phyloP scores from a whole-genome alignment of 2,888 invertebrate genomes.

The Buathra laborator region DNA sequence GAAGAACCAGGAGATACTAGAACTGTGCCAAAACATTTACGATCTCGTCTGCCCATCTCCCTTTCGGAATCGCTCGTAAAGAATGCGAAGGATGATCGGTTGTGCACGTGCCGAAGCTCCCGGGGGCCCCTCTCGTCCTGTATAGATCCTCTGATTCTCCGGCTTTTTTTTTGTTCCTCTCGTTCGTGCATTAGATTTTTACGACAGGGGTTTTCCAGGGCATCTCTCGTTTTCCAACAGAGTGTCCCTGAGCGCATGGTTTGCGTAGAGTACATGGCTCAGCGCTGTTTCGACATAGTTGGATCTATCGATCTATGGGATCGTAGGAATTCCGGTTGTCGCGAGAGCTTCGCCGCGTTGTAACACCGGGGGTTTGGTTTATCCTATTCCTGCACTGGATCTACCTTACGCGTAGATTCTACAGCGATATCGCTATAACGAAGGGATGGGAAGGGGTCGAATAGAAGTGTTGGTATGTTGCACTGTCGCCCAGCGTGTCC shows the following conservation, averaged over 20 bases:
- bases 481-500: conserved; percentile 2
- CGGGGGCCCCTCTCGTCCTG: conserved; percentile 5
- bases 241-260: background rate
- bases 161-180: conserved; percentile 6
- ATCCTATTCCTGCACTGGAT: background rate
- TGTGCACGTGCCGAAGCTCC: conserved; percentile 18
- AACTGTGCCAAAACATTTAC: conserved; percentile 49
- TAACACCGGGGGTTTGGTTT: conserved; percentile 13
- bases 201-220: conserved; percentile 5
- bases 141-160: conserved; percentile 12
- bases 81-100: conserved; percentile 46
- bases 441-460: conserved; percentile 2
- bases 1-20: background rate
- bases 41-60: conserved; percentile 33
- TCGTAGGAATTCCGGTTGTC: conserved; percentile 37
- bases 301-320: conserved; percentile 49
- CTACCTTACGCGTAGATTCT: background rate
- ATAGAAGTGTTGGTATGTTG: background rate
- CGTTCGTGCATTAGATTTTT: conserved; percentile 36
- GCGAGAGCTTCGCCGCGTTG: conserved; percentile 28
- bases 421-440: background rate
- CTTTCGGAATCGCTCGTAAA: conserved; percentile 41
- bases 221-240: background rate
- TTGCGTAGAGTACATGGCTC: conserved; percentile 18
- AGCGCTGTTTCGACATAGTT: conserved; percentile 13